Conservation (phyloP, 2,113 vertebrate genomes). For the Suncus etruscus region DNA sequence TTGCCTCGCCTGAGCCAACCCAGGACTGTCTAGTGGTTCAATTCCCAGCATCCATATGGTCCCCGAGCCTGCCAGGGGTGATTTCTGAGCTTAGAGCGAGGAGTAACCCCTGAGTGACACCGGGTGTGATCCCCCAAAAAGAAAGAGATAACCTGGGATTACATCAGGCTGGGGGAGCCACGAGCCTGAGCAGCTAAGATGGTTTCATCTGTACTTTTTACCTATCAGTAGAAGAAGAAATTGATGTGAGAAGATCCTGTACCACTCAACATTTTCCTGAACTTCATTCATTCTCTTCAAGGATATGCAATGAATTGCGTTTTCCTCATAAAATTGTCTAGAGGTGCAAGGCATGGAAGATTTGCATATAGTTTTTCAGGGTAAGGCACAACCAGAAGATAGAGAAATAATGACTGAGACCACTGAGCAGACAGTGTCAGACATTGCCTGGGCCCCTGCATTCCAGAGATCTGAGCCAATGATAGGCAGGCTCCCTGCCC, state of each 20-base stretch:
- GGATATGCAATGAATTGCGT: background rate
- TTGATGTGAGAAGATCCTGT: background rate
- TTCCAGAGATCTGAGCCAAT: background rate
- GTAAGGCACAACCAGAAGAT: background rate
- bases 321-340: background rate
- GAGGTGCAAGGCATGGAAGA: background rate
- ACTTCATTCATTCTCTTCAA: background rate
- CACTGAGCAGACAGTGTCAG: background rate
- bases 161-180: conserved; percentile 7
- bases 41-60: no score
- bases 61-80: no score
- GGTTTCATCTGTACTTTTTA: background rate
- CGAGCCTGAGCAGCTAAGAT: background rate
- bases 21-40: no score
- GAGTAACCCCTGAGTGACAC: no score
- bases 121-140: no score
- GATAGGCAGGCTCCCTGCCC: background rate
- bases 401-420: background rate
- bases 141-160: conserved; percentile 30
- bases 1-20: no score
- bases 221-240: background rate
- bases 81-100: no score
- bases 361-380: background rate
- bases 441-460: background rate
- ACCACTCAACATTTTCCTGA: background rate